A percentile compares a stretch with the other conserved stretches of the same genome.
phyloP scores from a whole-genome alignment of 2,797 vertebrate species.

The Syndactyla subalaris region DNA sequence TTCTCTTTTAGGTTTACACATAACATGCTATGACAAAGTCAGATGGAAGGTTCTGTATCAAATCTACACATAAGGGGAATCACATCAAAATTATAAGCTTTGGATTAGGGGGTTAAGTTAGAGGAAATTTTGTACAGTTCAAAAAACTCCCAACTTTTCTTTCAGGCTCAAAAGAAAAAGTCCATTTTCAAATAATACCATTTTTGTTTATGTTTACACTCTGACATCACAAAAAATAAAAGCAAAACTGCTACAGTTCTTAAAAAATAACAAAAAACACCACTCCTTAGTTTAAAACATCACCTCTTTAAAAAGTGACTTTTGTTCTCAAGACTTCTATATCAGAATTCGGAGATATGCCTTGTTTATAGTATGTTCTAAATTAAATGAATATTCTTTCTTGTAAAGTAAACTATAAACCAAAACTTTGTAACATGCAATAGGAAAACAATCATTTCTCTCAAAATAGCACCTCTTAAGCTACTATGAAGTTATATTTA shows the following conservation, averaged over 20 bases:
- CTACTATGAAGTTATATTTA: not conserved
- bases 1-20: not conserved
- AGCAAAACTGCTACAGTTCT: not conserved
- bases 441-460: not conserved
- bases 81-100: not conserved
- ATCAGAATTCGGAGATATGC: not conserved
- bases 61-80: not conserved
- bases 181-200: not conserved
- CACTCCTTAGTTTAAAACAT: not conserved
- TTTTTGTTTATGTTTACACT: not conserved
- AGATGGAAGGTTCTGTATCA: not conserved
- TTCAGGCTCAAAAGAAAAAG: not conserved
- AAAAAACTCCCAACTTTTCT: not conserved
- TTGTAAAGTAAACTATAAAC: not conserved
- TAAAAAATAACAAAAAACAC: not conserved
- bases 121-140: not conserved
- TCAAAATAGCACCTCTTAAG: not conserved
- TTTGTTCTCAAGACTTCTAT: not conserved
- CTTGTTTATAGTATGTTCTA: not conserved
- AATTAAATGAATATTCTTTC: not conserved
- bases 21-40: not conserved
- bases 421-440: not conserved
- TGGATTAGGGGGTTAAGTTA: not conserved
- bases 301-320: not conserved
- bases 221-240: not conserved